Evolutionary conservation across 2,113 vertebrate species (phyloP), one percentile per base, ranked within the genome.

Genomic region (Rhinolophus ferrumequinum): DNA sequence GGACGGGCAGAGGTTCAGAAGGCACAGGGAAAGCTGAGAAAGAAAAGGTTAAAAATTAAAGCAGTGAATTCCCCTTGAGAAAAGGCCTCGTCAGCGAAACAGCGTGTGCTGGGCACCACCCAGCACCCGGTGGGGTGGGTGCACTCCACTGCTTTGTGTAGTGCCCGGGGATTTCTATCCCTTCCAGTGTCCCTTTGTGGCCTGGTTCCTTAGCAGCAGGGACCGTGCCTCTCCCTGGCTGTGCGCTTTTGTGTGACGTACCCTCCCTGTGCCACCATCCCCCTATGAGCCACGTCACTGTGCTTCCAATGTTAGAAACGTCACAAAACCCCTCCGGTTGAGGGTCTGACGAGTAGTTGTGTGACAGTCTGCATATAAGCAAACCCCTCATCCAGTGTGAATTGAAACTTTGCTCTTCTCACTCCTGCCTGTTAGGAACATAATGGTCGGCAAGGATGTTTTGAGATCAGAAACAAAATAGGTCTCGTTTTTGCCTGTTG

Each of bases 41-140:
- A 16, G 35, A 8, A 73, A 54, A 22, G 28, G 21, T 38, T 73
- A 6, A 30, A 41, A 75, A 47, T 2, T 1, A 5, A 52, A 47
- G 64, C 33, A 18, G 54, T 10, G 41, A 14, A 7, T 56, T n/a
- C 3, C 44, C 38, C 21, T 28, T 10, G 56, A 72, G 70, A n/a
- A 73, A 79, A 44, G 67, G 6, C 8, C 4, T 18, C 50, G 44
- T 76, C 7, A 2, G 73, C 73, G 52, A 6, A 73, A 38, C 7
- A 26, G 22, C 16, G 14, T 2, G 2, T 3, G 35, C 4, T 11
- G 26, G 30, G 3, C 28, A 33, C 8, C 56, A 12, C 35, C 13
- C 1, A 0, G 10, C 6, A 8, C 70, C 70, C 11, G 2, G 35
- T 18, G 0, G 35, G 14, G 0, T 3, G 11, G 4, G 35, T 12